Evolutionary conservation across 2,797 vertebrate genomes (phyloP).

Genomic region (Florisuga fusca): DNA sequence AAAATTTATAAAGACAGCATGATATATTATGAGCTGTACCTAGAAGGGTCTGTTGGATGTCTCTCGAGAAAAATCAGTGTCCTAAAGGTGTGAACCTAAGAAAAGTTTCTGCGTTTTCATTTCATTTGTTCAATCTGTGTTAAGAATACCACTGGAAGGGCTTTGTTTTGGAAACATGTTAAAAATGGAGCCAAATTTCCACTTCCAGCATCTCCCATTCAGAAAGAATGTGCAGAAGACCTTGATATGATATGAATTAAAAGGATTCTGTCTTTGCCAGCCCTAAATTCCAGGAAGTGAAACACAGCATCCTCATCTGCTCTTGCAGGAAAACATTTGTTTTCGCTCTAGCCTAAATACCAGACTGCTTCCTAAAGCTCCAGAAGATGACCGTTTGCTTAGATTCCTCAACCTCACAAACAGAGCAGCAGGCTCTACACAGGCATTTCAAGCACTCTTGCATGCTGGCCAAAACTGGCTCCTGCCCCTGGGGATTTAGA

Average conservation of each 20-base stretch:
- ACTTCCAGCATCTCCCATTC: background rate
- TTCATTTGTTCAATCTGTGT: background rate
- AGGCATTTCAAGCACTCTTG: background rate
- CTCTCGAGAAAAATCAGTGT: background rate
- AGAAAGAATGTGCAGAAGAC: conserved; percentile 46
- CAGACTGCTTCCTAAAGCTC: conserved; percentile 41
- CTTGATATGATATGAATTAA: conserved; percentile 60
- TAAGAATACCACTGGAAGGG: background rate
- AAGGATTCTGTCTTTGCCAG: conserved; percentile 31
- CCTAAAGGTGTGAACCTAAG: background rate
- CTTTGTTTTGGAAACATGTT: conserved; percentile 48
- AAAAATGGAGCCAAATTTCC: conserved; percentile 39
- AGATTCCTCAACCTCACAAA: conserved; percentile 14
- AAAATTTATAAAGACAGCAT: background rate
- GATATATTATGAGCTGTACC: background rate
- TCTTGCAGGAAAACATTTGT: conserved; percentile 36
- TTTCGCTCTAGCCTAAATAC: conserved; percentile 60
- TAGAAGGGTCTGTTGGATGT: background rate
- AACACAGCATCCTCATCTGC: conserved; percentile 33
- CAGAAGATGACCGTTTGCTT: background rate
- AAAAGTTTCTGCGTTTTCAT: background rate
- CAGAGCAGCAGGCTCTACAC: background rate
- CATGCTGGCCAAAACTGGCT: background rate
- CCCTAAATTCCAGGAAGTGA: conserved; percentile 47
- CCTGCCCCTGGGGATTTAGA: background rate